Percentiles rank a stretch among this genome's conserved stretches.
These are phyloP conservation scores for Orbicella faveolata DNA, from an alignment of 64 coral and sea anemone genomes.

Conservation along the genomic window DNA sequence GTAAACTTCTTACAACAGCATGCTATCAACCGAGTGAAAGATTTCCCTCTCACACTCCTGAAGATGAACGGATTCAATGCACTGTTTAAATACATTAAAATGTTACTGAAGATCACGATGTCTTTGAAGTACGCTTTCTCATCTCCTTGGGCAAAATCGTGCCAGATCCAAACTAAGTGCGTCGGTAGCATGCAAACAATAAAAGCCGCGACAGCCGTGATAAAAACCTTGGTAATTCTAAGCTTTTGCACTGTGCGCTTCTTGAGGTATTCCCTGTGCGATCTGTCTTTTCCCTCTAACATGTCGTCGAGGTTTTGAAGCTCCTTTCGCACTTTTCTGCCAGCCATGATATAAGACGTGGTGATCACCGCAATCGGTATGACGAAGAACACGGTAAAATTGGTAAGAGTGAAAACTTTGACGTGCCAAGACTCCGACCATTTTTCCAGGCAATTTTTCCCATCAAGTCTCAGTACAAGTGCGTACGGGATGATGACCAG, in stretches of 20 bases:
- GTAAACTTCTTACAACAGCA: slow-evolving; percentile 44
- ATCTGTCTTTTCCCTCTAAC: slow-evolving; percentile 25
- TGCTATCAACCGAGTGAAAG: slow-evolving; percentile 28
- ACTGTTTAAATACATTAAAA: slow-evolving; percentile 84
- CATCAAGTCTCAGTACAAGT: slow-evolving; percentile 59
- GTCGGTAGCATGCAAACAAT: slow-evolving; percentile 88
- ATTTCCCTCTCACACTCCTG: slow-evolving; percentile 42
- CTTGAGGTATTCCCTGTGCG: slow-evolving; percentile 33
- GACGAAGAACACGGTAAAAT: slow-evolving; percentile 79
- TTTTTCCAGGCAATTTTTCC: slow-evolving; percentile 65
- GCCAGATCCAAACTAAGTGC: slow-evolving; percentile 89
- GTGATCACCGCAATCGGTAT: slow-evolving; percentile 76
- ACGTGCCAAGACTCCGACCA: slow-evolving; percentile 84
- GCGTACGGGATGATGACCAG: slow-evolving; percentile 79
- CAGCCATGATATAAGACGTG: slow-evolving; percentile 66
- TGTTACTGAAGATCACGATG: slow-evolving; percentile 76
- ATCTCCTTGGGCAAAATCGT: slow-evolving; percentile 73
- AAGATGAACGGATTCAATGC: slow-evolving; percentile 91
- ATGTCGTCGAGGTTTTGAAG: slow-evolving; percentile 32
- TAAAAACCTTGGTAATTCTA: slow-evolving; percentile 75
- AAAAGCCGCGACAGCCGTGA: slow-evolving; percentile 77
- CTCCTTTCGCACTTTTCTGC: slow-evolving; percentile 63
- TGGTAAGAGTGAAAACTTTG: slow-evolving; percentile 75
- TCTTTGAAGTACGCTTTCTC: slow-evolving; percentile 48
- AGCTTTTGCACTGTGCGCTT: slow-evolving; percentile 80